Conservation (phyloP, 2,888 invertebrate species). For the Cryptocephalus primarius region DNA sequence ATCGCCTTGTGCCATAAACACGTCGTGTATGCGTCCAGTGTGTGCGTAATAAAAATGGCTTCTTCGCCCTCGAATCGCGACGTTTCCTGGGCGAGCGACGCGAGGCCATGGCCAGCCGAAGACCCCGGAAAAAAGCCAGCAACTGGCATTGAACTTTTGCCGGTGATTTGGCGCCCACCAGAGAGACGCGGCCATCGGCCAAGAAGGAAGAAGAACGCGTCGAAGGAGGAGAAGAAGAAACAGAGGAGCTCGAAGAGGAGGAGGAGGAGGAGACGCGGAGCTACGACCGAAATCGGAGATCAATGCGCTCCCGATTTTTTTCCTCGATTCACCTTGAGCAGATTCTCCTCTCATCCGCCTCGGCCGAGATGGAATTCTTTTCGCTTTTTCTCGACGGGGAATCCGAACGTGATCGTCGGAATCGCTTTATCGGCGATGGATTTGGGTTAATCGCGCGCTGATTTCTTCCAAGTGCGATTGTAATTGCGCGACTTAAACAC, state of each 20-base stretch:
- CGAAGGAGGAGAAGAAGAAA: no score
- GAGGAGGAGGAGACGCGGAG: background rate
- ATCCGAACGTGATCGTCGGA: no score
- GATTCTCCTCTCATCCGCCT: background rate
- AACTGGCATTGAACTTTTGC: constrained; percentile 29
- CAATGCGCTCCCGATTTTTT: background rate
- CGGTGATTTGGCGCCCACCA: constrained; percentile 1
- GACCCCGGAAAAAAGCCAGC: constrained; percentile 31
- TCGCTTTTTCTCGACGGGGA: background rate
- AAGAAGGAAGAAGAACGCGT: no score
- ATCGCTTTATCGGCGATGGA: no score
- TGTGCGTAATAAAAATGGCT: background rate
- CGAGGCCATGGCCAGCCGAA: constrained; percentile 30
- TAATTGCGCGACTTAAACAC: no score
- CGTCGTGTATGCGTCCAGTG: no score
- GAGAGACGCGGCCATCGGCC: background rate
- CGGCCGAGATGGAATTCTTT: background rate
- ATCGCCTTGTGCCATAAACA: no score
- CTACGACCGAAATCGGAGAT: background rate
- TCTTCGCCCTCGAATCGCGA: constrained; percentile 7
- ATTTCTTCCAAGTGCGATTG: no score
- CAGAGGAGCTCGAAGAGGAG: no score
- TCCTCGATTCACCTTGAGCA: background rate
- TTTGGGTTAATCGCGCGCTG: no score
- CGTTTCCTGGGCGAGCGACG: constrained; percentile 8